phyloP scores from a whole-genome alignment of 2,113 vertebrate species.

The Galbula dea region DNA sequence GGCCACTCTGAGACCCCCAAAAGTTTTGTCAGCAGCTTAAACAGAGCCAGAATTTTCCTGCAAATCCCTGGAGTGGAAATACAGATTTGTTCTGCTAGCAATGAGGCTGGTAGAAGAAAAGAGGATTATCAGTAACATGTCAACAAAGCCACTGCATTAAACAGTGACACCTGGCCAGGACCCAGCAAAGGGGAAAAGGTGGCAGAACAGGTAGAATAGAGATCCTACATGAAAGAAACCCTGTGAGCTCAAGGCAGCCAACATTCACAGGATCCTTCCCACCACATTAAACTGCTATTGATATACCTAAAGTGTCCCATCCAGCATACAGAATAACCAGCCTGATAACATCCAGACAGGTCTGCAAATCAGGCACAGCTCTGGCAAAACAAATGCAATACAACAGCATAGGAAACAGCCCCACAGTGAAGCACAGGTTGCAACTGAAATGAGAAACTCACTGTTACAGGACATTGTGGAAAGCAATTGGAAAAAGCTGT shows the following conservation, averaged over 20 bases:
- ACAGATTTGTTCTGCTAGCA: slow-evolving; percentile 10
- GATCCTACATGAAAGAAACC: not conserved
- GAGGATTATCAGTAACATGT: slow-evolving; percentile 14
- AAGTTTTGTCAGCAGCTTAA: not conserved
- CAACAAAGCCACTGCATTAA: slow-evolving; percentile 38
- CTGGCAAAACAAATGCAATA: not conserved
- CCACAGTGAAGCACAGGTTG: not conserved
- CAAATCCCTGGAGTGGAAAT: not conserved
- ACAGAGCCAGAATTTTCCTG: not conserved
- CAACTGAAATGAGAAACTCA: not conserved
- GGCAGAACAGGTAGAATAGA: not conserved
- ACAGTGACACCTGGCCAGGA: not conserved
- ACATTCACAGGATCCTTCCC: not conserved
- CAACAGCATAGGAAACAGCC: not conserved
- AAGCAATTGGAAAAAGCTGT: not conserved
- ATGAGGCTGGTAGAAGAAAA: not conserved
- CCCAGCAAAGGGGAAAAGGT: not conserved
- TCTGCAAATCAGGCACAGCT: not conserved
- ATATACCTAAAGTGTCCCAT: not conserved
- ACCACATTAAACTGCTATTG: not conserved
- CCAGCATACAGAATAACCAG: not conserved
- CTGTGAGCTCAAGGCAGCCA: not conserved
- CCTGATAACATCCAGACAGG: not conserved
- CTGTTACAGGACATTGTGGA: not conserved
- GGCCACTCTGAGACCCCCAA: not conserved